Percentiles rank a stretch among this genome's conserved stretches.
Evolutionary conservation across 1,140 invertebrate genomes (phyloP).

Genomic region (Hylyphantes graminicola): DNA sequence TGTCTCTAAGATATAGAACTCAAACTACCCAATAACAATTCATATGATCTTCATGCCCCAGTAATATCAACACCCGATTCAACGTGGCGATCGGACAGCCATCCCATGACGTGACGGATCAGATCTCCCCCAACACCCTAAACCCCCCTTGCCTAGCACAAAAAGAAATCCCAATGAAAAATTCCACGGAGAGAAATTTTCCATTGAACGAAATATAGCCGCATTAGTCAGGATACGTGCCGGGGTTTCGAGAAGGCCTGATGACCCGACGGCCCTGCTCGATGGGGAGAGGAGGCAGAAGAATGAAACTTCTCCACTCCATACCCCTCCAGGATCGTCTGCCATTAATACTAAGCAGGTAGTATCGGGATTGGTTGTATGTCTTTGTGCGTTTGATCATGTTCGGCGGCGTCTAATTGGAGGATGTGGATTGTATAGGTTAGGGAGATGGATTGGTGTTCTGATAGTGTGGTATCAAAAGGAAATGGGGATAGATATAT

Average conservation of each 20-base stretch:
- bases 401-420: neutral
- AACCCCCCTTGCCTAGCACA: conserved; percentile 5
- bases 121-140: conserved; percentile 11
- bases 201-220: conserved; percentile 46
- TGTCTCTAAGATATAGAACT: too few relatives aligned
- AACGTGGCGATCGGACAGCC: conserved; percentile 13
- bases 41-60: too few relatives aligned
- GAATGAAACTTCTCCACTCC: conserved; percentile 12
- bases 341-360: conserved; percentile 50
- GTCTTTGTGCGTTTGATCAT: neutral
- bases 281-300: conserved; percentile 3
- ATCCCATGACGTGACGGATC: conserved; percentile 27
- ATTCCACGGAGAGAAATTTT: conserved; percentile 44
- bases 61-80: neutral
- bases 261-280: conserved; percentile 30
- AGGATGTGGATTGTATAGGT: neutral
- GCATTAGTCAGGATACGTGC: conserved; percentile 38
- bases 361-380: neutral
- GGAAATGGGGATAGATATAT: neutral
- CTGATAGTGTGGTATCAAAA: neutral
- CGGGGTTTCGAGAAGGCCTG: conserved; percentile 10
- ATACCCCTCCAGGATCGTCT: conserved; percentile 14
- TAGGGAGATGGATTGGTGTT: neutral
- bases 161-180: conserved; percentile 37
- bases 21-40: too few relatives aligned